phyloP scores from a whole-genome alignment of 2,797 vertebrate species.

The Melanotaenia nigrans region DNA sequence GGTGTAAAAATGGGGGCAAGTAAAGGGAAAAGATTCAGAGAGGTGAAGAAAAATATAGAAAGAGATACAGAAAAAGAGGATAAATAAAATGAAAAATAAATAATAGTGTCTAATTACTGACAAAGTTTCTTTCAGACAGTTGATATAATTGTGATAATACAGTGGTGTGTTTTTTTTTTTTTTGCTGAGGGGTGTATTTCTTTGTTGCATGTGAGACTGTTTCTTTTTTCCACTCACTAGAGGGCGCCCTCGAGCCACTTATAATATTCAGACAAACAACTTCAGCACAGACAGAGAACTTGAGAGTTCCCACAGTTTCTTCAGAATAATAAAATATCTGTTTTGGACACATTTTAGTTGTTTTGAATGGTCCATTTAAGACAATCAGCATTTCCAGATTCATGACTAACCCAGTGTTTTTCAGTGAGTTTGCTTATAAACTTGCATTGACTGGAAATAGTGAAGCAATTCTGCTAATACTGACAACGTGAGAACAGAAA shows the following conservation, averaged over 20 bases:
- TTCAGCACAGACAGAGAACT: background rate
- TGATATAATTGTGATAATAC: background rate
- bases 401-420: background rate
- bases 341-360: background rate
- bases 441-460: background rate
- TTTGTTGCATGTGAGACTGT: constrained; percentile 4
- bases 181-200: background rate
- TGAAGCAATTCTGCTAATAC: background rate
- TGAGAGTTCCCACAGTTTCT: background rate
- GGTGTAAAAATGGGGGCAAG: background rate
- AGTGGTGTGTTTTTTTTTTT: background rate
- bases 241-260: constrained; percentile 34
- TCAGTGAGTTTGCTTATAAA: background rate
- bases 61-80: background rate
- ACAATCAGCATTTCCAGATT: background rate
- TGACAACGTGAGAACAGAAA: background rate
- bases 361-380: background rate
- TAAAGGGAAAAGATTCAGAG: background rate
- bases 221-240: constrained; percentile 17
- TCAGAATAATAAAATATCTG: background rate
- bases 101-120: background rate
- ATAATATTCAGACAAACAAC: constrained; percentile 2
- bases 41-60: background rate
- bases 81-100: background rate
- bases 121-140: background rate